phyloP scores from a whole-genome alignment of 1,140 invertebrate genomes.

The Musca domestica region DNA sequence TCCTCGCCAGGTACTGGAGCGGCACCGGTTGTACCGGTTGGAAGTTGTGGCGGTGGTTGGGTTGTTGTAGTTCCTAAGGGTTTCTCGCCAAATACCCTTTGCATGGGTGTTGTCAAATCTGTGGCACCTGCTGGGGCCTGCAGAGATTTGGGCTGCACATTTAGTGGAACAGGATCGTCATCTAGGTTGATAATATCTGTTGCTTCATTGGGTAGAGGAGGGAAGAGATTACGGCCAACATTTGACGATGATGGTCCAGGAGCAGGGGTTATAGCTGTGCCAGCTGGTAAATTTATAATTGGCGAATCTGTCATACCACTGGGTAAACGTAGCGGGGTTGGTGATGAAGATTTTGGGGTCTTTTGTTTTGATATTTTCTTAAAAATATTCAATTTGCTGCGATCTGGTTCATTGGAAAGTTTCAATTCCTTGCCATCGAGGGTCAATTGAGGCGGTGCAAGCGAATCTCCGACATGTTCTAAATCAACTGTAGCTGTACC shows the following conservation, averaged over 20 bases:
- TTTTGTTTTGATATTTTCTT: constrained; percentile 67
- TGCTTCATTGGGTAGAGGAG: not conserved
- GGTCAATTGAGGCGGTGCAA: not conserved
- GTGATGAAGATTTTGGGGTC: constrained; percentile 13
- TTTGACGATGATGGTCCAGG: constrained; percentile 17
- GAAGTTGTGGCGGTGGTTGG: not conserved
- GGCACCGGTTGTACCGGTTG: not conserved
- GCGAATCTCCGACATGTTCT: not conserved
- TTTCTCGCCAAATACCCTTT: not conserved
- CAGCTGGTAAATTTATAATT: constrained; percentile 42
- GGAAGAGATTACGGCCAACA: constrained; percentile 1
- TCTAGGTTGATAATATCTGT: no score
- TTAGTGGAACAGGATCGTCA: not conserved
- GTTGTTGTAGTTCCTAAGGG: no score
- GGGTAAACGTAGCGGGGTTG: not conserved
- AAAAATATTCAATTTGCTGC: constrained; percentile 80
- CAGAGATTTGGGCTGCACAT: not conserved
- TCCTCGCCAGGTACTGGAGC: not conserved
- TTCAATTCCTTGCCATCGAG: constrained; percentile 44
- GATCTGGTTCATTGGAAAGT: constrained; percentile 73
- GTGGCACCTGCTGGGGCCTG: not conserved
- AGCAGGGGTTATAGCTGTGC: constrained; percentile 48
- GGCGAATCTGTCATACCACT: not conserved
- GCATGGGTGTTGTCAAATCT: not conserved
- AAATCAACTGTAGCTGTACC: no score